These are phyloP conservation scores for Xenus cinereus DNA, from an alignment of 2,113 vertebrate species.

Conservation along the genomic window DNA sequence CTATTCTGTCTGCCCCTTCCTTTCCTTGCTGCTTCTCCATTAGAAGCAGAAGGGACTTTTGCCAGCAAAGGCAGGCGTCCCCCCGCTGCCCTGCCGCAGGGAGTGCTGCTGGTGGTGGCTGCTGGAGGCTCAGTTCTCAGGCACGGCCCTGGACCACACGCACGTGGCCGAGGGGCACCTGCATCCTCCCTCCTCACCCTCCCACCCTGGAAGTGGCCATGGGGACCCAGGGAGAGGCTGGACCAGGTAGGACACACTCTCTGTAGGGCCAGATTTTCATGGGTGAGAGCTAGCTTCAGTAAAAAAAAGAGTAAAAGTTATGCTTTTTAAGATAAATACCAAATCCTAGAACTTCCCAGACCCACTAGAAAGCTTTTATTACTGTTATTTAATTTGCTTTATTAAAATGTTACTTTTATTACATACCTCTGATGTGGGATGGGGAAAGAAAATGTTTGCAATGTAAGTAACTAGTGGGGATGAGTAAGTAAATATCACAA, in stretches of 20 bases:
- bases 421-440: neutral
- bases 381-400: neutral
- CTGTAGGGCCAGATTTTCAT: neutral
- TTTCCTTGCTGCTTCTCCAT: neutral
- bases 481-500: neutral
- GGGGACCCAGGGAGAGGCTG: neutral
- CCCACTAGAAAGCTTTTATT: neutral
- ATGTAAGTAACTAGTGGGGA: neutral
- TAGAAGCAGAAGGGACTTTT: neutral
- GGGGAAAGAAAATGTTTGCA: neutral
- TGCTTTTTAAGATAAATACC: neutral
- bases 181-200: neutral
- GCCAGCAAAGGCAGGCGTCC: neutral
- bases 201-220: neutral
- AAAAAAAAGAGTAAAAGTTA: neutral
- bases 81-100: rapidly evolving
- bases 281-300: neutral
- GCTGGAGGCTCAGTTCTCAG: neutral
- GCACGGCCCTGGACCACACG: neutral
- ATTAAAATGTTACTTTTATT: neutral
- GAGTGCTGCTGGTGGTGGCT: neutral
- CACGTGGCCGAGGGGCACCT: rapidly evolving
- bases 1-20: neutral
- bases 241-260: neutral
- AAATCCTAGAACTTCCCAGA: neutral